Evolutionary conservation across 1,140 invertebrate genomes (phyloP).

Genomic region (Andrena cerasifolii): DNA sequence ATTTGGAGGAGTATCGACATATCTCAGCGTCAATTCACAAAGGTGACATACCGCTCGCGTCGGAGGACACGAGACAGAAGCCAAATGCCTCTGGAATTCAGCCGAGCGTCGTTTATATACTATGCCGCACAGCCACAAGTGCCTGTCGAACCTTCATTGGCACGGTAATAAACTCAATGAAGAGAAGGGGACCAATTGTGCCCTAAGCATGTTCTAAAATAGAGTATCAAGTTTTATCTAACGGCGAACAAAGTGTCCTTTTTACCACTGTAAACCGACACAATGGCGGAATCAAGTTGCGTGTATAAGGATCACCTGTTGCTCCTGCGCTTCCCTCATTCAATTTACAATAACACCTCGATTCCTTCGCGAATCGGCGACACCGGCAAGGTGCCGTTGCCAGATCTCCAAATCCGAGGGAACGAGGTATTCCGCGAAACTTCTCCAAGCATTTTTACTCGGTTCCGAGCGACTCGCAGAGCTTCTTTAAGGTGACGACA

Average conservation of each 20-base stretch:
- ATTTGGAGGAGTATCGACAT: background rate
- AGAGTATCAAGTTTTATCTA: background rate
- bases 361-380: background rate
- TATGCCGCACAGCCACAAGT: background rate
- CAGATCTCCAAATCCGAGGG: no score
- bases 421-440: background rate
- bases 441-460: background rate
- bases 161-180: background rate
- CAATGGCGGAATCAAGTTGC: background rate
- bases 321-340: background rate
- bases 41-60: background rate
- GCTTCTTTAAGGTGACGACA: no score
- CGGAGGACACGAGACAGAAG: background rate
- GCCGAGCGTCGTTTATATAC: background rate
- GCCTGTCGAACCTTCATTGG: background rate
- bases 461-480: background rate
- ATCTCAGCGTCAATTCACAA: background rate
- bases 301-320: constrained; percentile 8
- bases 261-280: background rate
- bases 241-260: background rate
- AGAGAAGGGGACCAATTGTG: no score
- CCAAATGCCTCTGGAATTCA: background rate
- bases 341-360: background rate
- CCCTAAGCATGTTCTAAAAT: background rate
- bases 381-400: no score